A percentile compares a stretch with the other conserved stretches of the same genome.
Evolutionary conservation across 2,797 vertebrate species (phyloP).

Genomic region (Pantherophis vulpinus): DNA sequence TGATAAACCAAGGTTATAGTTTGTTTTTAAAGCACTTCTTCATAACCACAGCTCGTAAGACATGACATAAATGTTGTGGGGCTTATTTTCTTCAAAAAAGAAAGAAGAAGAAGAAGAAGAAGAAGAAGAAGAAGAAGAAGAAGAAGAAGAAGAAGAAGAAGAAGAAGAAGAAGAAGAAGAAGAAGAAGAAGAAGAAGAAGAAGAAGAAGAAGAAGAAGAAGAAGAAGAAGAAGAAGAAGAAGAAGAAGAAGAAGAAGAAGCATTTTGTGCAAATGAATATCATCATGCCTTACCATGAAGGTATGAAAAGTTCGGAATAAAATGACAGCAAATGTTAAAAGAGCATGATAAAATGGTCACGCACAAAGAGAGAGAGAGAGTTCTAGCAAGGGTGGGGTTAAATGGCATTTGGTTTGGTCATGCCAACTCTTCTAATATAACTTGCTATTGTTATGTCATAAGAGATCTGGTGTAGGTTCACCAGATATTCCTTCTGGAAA

Average conservation of each 20-base stretch:
- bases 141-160: too few relatives aligned
- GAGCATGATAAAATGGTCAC: background rate
- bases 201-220: too few relatives aligned
- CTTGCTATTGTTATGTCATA: background rate
- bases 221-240: too few relatives aligned
- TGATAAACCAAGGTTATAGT: background rate
- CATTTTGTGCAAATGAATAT: background rate
- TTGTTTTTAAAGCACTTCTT: background rate
- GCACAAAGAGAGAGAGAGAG: background rate
- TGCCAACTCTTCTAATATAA: background rate
- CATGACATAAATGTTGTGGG: background rate
- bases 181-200: too few relatives aligned
- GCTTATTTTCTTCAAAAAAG: background rate
- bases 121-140: too few relatives aligned
- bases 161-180: too few relatives aligned
- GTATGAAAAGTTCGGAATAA: background rate
- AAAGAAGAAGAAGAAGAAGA: too few relatives aligned
- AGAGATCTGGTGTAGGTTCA: background rate
- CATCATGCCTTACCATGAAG: too few relatives aligned
- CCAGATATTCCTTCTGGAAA: background rate
- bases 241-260: too few relatives aligned
- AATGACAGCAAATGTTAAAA: background rate
- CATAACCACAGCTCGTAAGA: background rate
- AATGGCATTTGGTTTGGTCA: background rate
- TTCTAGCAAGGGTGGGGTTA: background rate